These are phyloP conservation scores for Macrophya alboannulata DNA, from an alignment of 2,888 invertebrate species.

Conservation along the genomic window DNA sequence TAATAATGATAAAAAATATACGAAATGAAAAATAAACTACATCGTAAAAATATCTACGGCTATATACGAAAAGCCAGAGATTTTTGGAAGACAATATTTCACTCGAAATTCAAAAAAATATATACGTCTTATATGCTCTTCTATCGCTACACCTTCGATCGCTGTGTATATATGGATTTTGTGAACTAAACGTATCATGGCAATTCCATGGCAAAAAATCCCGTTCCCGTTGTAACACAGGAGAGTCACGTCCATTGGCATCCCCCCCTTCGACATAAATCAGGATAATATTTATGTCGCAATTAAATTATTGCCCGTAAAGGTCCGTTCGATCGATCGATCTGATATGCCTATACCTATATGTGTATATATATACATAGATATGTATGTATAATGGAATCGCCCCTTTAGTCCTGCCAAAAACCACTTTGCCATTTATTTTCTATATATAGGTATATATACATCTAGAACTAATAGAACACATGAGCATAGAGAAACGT, in stretches of 20 bases:
- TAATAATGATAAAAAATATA: too few relatives aligned
- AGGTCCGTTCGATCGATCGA: conserved; percentile 43
- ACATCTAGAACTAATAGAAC: background rate
- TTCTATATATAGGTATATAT: background rate
- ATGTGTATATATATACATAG: background rate
- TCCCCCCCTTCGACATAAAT: background rate
- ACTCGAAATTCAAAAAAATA: too few relatives aligned
- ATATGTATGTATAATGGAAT: too few relatives aligned
- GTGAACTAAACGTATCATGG: background rate
- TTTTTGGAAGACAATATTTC: background rate
- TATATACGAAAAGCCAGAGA: background rate
- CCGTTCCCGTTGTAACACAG: background rate
- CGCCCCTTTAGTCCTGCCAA: conserved; percentile 12
- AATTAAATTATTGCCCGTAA: conserved; percentile 58
- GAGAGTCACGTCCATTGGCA: background rate
- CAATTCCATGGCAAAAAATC: background rate
- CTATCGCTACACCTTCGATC: too few relatives aligned
- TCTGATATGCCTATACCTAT: background rate
- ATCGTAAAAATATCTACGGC: background rate
- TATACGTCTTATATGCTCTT: too few relatives aligned
- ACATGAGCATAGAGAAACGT: conserved; percentile 20
- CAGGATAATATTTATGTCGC: conserved; percentile 41
- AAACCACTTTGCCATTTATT: conserved; percentile 32
- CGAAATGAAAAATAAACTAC: background rate
- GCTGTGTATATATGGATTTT: background rate